Conservation (phyloP, 2,888 invertebrate genomes). For the Raillietiella orientalis region DNA sequence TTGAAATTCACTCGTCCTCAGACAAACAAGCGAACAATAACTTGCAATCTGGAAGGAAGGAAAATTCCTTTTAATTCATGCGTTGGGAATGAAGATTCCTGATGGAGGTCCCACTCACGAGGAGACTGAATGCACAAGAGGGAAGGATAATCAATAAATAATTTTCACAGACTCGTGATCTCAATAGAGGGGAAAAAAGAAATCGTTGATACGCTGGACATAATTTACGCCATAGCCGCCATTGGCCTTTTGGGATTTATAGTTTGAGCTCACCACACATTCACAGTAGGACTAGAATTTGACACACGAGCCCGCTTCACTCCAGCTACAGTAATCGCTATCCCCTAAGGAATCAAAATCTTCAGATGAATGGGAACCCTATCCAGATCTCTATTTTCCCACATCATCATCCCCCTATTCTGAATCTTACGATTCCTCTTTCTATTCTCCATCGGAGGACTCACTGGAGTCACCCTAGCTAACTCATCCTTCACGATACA, state of each 20-base stretch:
- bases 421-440: conserved; percentile 42
- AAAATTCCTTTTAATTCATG: too few species aligned
- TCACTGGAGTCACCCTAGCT: conserved; percentile 25
- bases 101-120: too few species aligned
- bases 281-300: conserved; percentile 48
- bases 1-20: too few species aligned
- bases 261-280: conserved; percentile 58
- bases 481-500: conserved; percentile 42
- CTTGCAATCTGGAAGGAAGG: too few species aligned
- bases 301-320: conserved; percentile 56
- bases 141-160: too few species aligned
- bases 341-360: conserved; percentile 53
- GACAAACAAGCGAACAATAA: too few species aligned
- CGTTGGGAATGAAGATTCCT: too few species aligned
- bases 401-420: conserved; percentile 22
- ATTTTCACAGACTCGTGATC: too few species aligned
- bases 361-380: conserved; percentile 40
- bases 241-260: conserved; percentile 53
- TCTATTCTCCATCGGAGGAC: conserved; percentile 37
- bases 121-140: too few species aligned
- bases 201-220: conserved; percentile 33
- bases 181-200: conserved; percentile 38
- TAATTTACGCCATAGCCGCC: conserved; percentile 50
- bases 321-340: conserved; percentile 49
- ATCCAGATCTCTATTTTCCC: conserved; percentile 25